Evolutionary conservation across 2,113 vertebrate species (phyloP).

Genomic region (Atractosteus spatula): DNA sequence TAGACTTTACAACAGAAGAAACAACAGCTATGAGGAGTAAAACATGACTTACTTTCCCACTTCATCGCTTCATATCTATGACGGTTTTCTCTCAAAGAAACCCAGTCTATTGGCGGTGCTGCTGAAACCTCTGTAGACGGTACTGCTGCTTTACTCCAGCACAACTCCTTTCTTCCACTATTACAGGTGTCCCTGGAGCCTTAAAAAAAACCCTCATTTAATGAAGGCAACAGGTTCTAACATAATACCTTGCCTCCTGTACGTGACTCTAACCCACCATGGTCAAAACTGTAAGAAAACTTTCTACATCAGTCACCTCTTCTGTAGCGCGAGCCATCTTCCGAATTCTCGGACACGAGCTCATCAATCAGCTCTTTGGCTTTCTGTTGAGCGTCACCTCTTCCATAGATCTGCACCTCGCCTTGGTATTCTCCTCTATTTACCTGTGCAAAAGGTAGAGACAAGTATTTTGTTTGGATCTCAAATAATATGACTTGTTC

Average conservation of each 20-base stretch:
- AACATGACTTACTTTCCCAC: constrained; percentile 78
- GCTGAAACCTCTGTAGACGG: constrained; percentile 20
- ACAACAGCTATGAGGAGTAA: no score
- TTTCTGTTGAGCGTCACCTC: constrained; percentile 68
- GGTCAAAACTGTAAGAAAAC: no score
- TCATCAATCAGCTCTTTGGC: constrained; percentile 80
- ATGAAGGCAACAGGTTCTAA: no score
- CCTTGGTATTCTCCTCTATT: constrained; percentile 65
- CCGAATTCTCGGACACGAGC: constrained; percentile 46
- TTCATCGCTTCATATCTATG: constrained; percentile 81
- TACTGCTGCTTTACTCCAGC: constrained; percentile 45
- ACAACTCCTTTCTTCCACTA: constrained; percentile 21
- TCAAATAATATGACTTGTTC: no score
- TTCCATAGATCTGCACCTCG: constrained; percentile 81
- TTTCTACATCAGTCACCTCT: constrained; percentile 51
- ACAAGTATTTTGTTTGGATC: no score
- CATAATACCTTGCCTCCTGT: no score
- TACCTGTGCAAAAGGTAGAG: constrained; percentile 61
- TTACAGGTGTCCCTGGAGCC: not conserved
- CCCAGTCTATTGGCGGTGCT: constrained; percentile 74
- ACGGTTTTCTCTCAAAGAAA: constrained; percentile 72
- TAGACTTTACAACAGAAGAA: no score
- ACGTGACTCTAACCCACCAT: no score
- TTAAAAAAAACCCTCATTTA: not conserved
- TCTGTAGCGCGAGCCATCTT: constrained; percentile 10